Evolutionary conservation across 1,140 invertebrate species (phyloP), one percentile per base, ranked within the genome.

Genomic region (Anoplolepis gracilipes): DNA sequence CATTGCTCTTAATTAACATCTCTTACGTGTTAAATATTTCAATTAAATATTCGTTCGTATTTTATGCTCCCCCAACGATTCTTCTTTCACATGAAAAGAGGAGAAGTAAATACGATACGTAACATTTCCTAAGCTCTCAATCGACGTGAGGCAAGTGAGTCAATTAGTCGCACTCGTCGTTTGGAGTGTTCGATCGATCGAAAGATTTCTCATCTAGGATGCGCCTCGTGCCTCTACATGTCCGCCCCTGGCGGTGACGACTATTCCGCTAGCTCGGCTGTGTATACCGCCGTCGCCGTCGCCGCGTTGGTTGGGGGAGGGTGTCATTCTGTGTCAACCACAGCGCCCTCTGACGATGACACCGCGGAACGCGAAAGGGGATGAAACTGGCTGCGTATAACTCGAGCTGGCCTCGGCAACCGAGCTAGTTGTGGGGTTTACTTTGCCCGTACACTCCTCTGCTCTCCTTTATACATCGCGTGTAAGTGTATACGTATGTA

Each of bases 301-400:
- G 64, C 77, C 61, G 36, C 69, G 78, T 81, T 65, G 84, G 76
- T 79, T 53, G 73, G 77, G 84, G 61, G 85, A 85, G 92, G 92
- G 94, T 94, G 94, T 94, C 92, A 93, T 94, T 93, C 90, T 92
- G 92, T 94, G 94, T 95, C 94, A 95, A 94, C 94, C 92, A 81
- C 94, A 95, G 94, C 91, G 92, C 93, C 94, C 94, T 93, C 94
- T 94, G 94, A 94, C 93, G 92, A 95, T 95, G 94, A 95, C 94
- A 94, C 91, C 89, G 90, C 78, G 91, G 91, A 92, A 95, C 93
- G 93, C 91, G 92, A 93, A 94, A 94, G 93, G 93, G 94, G 94
- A 94, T 93, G 94, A 94, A 94, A 93, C 93, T 90, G 91, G 84
- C 87, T 89, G 89, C 87, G 91, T 91, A 90, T 91, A 93, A 91